These are phyloP conservation scores for Plutella xylostella DNA, from an alignment of 2,888 invertebrate genomes.

Conservation along the genomic window DNA sequence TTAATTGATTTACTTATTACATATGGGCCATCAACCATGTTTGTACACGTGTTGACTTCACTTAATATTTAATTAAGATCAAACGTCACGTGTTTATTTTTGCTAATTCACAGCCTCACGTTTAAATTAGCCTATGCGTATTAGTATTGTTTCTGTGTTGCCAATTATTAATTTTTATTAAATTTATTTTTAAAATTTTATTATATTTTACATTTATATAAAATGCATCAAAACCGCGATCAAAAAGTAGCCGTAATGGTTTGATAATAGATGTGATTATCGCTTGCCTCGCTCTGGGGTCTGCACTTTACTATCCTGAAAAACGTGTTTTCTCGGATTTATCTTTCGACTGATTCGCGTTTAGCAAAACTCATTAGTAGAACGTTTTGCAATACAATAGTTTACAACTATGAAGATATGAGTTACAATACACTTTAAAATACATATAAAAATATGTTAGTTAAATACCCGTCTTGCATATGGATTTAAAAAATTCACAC, in stretches of 20 bases:
- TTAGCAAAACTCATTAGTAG: constrained; percentile 33
- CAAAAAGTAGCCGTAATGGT: constrained; percentile 66
- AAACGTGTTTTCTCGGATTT: background rate
- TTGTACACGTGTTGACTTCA: constrained; percentile 50
- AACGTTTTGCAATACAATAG: constrained; percentile 52
- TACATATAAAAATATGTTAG: constrained; percentile 64
- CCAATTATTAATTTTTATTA: constrained; percentile 52
- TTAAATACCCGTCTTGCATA: constrained; percentile 1
- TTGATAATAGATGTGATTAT: constrained; percentile 39
- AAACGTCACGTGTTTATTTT: constrained; percentile 58
- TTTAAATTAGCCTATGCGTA: constrained; percentile 70
- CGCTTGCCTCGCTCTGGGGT: constrained; percentile 56
- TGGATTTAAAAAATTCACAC: constrained; percentile 44
- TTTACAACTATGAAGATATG: constrained; percentile 66
- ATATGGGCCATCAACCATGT: constrained; percentile 54
- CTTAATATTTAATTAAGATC: constrained; percentile 52
- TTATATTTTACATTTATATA: constrained; percentile 43
- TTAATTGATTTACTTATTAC: constrained; percentile 63
- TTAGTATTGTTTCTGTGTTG: constrained; percentile 67
- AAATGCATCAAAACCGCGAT: constrained; percentile 67
- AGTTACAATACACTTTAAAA: constrained; percentile 63
- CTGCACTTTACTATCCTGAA: constrained; percentile 17
- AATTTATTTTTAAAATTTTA: constrained; percentile 29
- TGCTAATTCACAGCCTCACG: constrained; percentile 70
- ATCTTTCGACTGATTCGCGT: background rate